phyloP scores from a whole-genome alignment of 2,113 vertebrate genomes.

The Ctenodactylus gundi region DNA sequence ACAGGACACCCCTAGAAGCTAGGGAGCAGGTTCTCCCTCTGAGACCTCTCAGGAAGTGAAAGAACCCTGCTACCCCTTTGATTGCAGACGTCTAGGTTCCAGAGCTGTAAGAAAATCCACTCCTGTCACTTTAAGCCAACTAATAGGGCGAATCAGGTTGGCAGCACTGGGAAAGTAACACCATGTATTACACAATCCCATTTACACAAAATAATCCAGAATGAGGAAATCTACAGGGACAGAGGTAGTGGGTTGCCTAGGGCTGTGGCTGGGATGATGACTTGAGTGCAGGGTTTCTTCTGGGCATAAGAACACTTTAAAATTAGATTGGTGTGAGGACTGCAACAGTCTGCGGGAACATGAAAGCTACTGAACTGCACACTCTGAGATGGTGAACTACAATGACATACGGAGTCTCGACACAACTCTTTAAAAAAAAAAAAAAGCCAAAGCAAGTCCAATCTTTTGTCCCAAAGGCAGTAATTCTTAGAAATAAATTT shows the following conservation, averaged over 20 bases:
- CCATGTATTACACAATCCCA: neutral
- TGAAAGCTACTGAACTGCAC: too few relatives aligned
- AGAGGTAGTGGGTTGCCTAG: neutral
- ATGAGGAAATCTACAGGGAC: neutral
- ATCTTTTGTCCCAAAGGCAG: neutral
- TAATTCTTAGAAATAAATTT: neutral
- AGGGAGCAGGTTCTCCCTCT: neutral
- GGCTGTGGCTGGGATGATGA: neutral
- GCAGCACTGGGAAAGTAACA: neutral
- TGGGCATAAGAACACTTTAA: neutral
- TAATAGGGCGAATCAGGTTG: neutral
- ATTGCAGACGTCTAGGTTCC: neutral
- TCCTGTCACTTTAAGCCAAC: neutral
- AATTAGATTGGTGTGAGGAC: conserved; percentile 5
- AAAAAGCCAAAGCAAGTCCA: neutral
- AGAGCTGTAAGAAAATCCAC: too few relatives aligned
- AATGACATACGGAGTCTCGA: neutral
- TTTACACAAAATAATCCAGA: neutral
- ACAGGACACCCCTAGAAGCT: neutral
- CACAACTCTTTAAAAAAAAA: neutral
- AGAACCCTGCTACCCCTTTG: neutral
- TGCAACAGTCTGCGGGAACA: neutral
- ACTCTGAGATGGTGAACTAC: neutral
- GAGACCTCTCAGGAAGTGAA: neutral
- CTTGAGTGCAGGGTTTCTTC: neutral